Evolutionary conservation across 2,888 invertebrate genomes (phyloP), one percentile per base, ranked within the genome.

Genomic region (Hyalella azteca): DNA sequence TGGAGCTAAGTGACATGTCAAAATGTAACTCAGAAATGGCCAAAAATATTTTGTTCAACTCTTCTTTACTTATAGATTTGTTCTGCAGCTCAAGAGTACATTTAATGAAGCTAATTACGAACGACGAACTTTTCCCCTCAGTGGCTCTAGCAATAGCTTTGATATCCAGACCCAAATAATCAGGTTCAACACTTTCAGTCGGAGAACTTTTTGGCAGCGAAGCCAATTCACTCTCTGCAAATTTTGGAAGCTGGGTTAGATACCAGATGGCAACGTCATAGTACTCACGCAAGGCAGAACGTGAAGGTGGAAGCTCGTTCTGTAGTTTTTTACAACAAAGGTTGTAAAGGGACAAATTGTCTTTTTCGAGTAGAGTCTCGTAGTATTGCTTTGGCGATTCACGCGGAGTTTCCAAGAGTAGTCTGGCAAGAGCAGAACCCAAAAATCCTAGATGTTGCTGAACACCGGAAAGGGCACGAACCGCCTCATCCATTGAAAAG

Each of bases 21-120:
- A 66, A 66, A 66, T 66, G 66, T n/a, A 66, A 13, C 19, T 66
- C 36, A 36, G 66, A 66, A 19, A 66, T 36, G 13, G 66, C 66
- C 4, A 66, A 36, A 29, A 66, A 66, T 19, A 66, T 19, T 36
- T 66, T 36, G 36, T 36, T 66, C 19, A 66, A 36, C 39, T 66
- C 66, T 19, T 66, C 29, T 36, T 66, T 66, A 36, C 13, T 66
- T 7, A 36, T n/a, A 19, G 13, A 29, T 66, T 66, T 66, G 11
- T 36, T 36, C 36, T 66, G 66, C 5, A 66, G 36, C 22, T 66
- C 36, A 32, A 66, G 36, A 32, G 66, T 66, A 36, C 66, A 66
- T 29, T 66, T 9, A 15, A 66, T 66, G 39, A 66, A 66, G 29
- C 36, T 36, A 36, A 66, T 29, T 0, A 66, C 36, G 36, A 66